phyloP scores from a whole-genome alignment of 2,888 invertebrate species.

The Xylota segnis region DNA sequence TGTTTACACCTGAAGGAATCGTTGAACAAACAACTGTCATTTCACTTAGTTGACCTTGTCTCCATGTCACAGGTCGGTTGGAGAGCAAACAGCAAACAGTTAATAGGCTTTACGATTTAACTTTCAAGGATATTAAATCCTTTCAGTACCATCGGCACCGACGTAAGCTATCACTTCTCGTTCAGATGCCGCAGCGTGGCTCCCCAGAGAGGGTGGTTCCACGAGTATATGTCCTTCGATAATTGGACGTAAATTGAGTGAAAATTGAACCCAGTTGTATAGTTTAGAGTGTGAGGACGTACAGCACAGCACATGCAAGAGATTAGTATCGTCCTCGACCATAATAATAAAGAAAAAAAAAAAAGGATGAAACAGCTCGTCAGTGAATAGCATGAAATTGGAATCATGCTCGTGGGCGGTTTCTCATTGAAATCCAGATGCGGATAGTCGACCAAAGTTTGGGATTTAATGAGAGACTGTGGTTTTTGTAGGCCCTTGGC shows the following conservation, averaged over 20 bases:
- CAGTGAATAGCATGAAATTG: conserved; percentile 8
- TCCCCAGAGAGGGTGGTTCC: neutral
- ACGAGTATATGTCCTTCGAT: conserved; percentile 20
- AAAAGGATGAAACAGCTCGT: neutral
- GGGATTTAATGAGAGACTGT: conserved; percentile 16
- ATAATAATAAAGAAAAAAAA: neutral
- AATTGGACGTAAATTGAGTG: conserved; percentile 49
- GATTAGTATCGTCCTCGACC: neutral
- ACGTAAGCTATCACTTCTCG: conserved; percentile 6
- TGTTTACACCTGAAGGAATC: neutral
- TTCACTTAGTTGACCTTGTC: conserved; percentile 33
- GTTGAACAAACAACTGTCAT: conserved; percentile 17
- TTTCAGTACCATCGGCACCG: neutral
- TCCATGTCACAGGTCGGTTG: neutral
- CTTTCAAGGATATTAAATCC: neutral
- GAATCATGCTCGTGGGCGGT: conserved; percentile 5
- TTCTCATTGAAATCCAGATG: conserved; percentile 6
- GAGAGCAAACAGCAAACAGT: too few species aligned
- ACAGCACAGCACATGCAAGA: conserved; percentile 9
- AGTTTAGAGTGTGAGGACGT: neutral
- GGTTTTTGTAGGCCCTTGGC: neutral
- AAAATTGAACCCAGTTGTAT: conserved; percentile 34
- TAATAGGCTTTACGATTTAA: neutral
- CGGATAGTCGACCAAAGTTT: neutral
- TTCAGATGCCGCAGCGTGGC: neutral